Base-by-base conservation (phyloP, 53 echinoderm and acorn worm species). In the Holothuria leucospilota region DNA sequence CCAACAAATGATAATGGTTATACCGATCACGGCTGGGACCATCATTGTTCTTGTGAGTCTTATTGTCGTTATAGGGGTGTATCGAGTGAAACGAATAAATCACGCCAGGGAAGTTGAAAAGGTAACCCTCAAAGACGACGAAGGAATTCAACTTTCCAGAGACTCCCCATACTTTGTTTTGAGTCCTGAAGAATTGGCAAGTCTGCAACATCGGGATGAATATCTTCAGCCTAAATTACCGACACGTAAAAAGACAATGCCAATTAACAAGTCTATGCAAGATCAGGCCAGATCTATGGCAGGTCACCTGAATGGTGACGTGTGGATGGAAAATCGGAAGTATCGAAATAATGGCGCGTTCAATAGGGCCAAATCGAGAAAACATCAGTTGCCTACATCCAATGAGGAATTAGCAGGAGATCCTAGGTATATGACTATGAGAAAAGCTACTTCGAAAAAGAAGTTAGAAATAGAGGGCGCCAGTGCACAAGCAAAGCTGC, bases 61-160 rank as follows among this genome's bases (percentile, higher is more conserved):
- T 5, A n/a, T 80, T 30, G 34, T 80, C 29, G 60, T 80, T 38
- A 80, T 80, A 29, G 80, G 80, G 11, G 61, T 80, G 20, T 80
- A 80, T 34, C 59, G 80, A 21, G 34, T 59, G 0, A 77, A 53
- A 27, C 25, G 77, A 27, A 49, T 49, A 15, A 73, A 73, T 14
- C 38, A 73, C 23, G 5, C 23, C 20, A 14, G 14, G 14, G 9
- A 28, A 28, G 29, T 7, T 34, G 29, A 34, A 25, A 28, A 28
- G 68, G 68, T 29, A 28, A 13, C 34, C 15, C 28, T 59, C 13
- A 60, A 25, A 6, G 29, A 56, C 26, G 16, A 58, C 8, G 26
- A 38, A 59, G 38, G 42, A n/a, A 27, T 38, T 2, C 80, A 29
- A 61, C 12, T 38, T 13, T 38, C 80, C 14, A 26, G 4, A 29